A percentile compares a stretch with the other conserved stretches of the same genome.
Evolutionary conservation across 2,888 invertebrate genomes (phyloP).

Genomic region (Drosophila mercatorum): DNA sequence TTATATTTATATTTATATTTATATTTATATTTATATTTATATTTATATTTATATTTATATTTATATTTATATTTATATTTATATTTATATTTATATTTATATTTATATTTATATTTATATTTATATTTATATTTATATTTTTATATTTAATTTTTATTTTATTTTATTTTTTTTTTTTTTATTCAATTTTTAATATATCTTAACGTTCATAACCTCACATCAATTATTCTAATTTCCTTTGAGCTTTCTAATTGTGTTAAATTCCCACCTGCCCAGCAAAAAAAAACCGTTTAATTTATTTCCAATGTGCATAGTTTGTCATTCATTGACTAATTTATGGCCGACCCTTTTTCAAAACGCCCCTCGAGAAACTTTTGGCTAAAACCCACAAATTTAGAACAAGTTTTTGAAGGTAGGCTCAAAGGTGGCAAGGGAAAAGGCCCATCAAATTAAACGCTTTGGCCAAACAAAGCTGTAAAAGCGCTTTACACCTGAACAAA

Average conservation of each 20-base stretch:
- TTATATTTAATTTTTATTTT: too few relatives aligned
- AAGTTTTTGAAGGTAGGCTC: slow-evolving; percentile 20
- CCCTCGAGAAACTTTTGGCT: slow-evolving; percentile 12
- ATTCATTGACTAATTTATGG: slow-evolving; percentile 33
- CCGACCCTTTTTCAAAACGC: slow-evolving; percentile 16
- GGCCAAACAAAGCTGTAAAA: slow-evolving; percentile 22
- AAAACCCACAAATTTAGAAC: slow-evolving; percentile 33
- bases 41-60: too few relatives aligned
- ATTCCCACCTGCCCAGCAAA: not conserved
- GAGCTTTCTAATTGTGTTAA: slow-evolving; percentile 18
- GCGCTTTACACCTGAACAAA: slow-evolving; percentile 55
- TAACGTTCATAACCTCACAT: too few relatives aligned
- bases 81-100: too few relatives aligned
- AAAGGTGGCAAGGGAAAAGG: not conserved
- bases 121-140: too few relatives aligned
- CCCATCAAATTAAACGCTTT: slow-evolving; percentile 51
- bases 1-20: too few relatives aligned
- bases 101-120: too few relatives aligned
- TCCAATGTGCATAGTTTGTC: slow-evolving; percentile 32
- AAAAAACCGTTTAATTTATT: slow-evolving; percentile 6
- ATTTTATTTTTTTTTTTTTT: too few relatives aligned
- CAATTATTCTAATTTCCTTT: not conserved
- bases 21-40: too few relatives aligned
- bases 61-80: too few relatives aligned
- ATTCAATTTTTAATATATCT: too few relatives aligned